Evolutionary conservation across 2,888 invertebrate genomes (phyloP), one percentile per base, ranked within the genome.

Genomic region (Dinocampus coccinellae): DNA sequence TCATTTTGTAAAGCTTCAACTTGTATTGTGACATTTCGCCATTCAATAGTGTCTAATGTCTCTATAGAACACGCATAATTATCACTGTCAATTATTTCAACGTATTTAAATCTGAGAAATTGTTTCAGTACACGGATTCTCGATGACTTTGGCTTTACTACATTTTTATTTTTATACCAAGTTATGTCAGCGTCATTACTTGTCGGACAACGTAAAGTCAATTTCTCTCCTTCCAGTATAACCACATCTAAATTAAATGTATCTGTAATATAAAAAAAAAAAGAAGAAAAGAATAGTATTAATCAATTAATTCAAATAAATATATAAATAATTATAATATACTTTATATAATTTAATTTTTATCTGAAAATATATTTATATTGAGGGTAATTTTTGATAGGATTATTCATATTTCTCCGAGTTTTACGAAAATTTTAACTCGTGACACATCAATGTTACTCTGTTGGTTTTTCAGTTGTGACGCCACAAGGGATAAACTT

Each of bases 131-230:
- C 57, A 0, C 84, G 80, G 70, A 85, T 73, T 42, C 81, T 81
- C 26, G 80, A 57, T 20, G 75, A 57, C n/a, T 68, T 47, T 2
- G 79, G 74, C 0, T 52, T 72, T 24, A 85, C 76, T 6, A 75
- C 39, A 2, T 77, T 76, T 60, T 79, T 79, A 61, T 84, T 79
- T 74, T 83, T 85, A 80, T 83, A 86, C 87, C 87, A 87, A 0
- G 74, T 76, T 4, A 80, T 78, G 26, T 81, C 76, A 6, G 69
- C 76, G 9, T 79, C 74, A n/a, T 76, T 68, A 4, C 69, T 65
- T 9, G 78, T 77, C 7, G 73, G 62, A 71, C 87, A 87, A 39
- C 83, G 76, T n/a, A 87, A 57, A 26, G 64, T 81, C 26, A 87
- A 74, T 62, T 79, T 84, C 22, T 86, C 85, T 6, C 84, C 84